Evolutionary conservation across 2,797 vertebrate species (phyloP), one percentile per base, ranked within the genome.

Genomic region (Gymnodraco acuticeps): DNA sequence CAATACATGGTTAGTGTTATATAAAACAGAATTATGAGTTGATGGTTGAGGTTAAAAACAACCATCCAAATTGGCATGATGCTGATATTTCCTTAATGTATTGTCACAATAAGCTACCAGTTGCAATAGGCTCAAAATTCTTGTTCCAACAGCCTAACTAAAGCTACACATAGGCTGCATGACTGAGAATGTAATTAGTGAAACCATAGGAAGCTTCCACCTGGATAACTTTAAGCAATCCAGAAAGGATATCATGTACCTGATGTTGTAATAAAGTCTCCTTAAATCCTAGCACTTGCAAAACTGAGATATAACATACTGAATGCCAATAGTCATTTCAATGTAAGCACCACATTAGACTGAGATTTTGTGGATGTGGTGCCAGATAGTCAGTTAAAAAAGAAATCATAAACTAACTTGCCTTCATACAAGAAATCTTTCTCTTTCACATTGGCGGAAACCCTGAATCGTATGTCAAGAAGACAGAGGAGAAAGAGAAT

Each of bases 181-280:
- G 50, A 63, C 15, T 14, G 9, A 56, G 65, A 16, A 55, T 70
- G 53, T 68, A 45, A 64, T 74, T 58, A 69, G 17, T 45, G 19
- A 64, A 64, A 65, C 31, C 27, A 5, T 41, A 45, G 50, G 38
- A 52, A 71, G 50, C 63, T 53, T 81, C 52, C 20, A 64, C 11
- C 31, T 55, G 33, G 55, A 65, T 66, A 56, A 41, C 10, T 43
- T 53, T 59, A 45, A 42, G 19, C 16, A 17, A 23, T 60, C 23
- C 16, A 13, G 19, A 4, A 4, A 55, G 51, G 42, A 71, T 59
- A 27, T 4, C 7, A 33, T 48, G 20, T 42, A 59, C 27, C 41
- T 14, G 10, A 41, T 50, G 33, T 33, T 48, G 3, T 15, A 58
- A 48, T 41, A 56, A 41, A 56, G 33, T 38, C 33, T 38, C 6